These are phyloP conservation scores for Pteropus rufus DNA, from an alignment of 2,797 vertebrate species.

Conservation along the genomic window DNA sequence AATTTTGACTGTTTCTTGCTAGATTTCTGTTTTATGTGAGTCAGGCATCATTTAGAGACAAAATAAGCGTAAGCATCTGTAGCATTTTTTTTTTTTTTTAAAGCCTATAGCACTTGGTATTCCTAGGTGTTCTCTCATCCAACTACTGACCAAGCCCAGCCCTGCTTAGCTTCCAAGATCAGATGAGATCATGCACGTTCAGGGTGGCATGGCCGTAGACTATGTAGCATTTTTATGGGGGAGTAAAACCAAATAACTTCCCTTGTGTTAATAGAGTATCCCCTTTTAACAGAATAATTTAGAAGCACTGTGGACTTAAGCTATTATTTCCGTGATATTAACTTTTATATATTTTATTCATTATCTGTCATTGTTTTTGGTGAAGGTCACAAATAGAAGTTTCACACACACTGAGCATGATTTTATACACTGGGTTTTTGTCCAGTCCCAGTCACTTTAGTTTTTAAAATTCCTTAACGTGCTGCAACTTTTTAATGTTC, in stretches of 20 bases:
- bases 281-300: background rate
- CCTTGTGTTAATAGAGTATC: background rate
- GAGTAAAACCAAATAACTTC: background rate
- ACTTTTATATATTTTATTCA: conserved; percentile 12
- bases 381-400: background rate
- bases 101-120: no score
- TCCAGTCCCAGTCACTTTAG: background rate
- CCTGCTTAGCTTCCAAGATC: no score
- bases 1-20: conserved; percentile 1
- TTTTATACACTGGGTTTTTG: conserved; percentile 15
- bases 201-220: no score
- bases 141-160: no score
- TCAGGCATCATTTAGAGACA: background rate
- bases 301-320: background rate
- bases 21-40: background rate
- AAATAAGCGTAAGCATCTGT: background rate
- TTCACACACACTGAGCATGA: background rate
- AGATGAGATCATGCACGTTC: no score
- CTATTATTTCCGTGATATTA: background rate
- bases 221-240: background rate
- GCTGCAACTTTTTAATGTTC: background rate
- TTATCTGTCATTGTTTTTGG: conserved; percentile 29
- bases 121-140: no score
- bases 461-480: conserved; percentile 38
- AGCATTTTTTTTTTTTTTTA: background rate